phyloP scores from a whole-genome alignment of 2,113 vertebrate species.

The Sula dactylatra region DNA sequence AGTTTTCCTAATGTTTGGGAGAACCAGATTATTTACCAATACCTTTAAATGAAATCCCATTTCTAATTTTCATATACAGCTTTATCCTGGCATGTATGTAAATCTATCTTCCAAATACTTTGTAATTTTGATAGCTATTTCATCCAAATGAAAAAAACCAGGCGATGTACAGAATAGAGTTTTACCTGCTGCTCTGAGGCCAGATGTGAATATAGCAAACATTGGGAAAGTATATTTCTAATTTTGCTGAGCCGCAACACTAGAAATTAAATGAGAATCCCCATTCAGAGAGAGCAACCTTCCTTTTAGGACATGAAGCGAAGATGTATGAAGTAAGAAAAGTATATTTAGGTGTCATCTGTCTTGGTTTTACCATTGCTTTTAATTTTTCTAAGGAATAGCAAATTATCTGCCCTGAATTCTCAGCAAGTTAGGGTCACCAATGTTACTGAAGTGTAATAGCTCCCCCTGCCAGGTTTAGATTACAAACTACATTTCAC shows the following conservation, averaged over 20 bases:
- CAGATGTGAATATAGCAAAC: not conserved
- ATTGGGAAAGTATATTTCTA: not conserved
- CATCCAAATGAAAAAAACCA: not conserved
- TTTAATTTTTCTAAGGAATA: not conserved
- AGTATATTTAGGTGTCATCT: not conserved
- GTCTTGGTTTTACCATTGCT: not conserved
- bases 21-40: not conserved
- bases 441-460: slow-evolving; percentile 51
- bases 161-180: not conserved
- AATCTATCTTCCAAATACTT: not conserved
- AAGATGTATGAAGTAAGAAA: not conserved
- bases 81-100: not conserved
- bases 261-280: not conserved
- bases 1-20: not conserved
- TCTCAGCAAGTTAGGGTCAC: not conserved
- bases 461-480: slow-evolving; percentile 69
- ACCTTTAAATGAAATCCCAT: not conserved
- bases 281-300: not conserved
- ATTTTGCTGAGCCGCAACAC: not conserved
- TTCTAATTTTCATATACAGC: not conserved
- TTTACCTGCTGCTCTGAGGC: not conserved
- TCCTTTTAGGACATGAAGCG: not conserved
- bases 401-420: not conserved
- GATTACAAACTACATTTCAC: slow-evolving; percentile 33
- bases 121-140: not conserved